Evolutionary conservation across 2,797 vertebrate genomes (phyloP), one percentile per base, ranked within the genome.

Genomic region (Spinus olivaceus): DNA sequence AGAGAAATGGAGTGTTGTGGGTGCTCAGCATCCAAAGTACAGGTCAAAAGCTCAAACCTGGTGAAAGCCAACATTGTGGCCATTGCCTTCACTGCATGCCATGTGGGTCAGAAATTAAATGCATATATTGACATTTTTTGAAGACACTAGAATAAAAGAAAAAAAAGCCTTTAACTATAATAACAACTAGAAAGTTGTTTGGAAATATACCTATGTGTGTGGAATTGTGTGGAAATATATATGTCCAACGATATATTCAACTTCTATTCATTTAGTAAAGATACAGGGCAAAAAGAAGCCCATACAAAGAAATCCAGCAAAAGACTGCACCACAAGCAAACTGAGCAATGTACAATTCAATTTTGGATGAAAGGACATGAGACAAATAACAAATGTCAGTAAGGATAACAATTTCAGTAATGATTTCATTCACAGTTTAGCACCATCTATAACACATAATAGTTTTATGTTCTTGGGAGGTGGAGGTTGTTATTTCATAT

Each of bases 291-390:
- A 33, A 28, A 41, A n/a, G 8, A 39, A 70, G 7, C 9, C 22
- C 1, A 0, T 39, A 8, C 2, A 33, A 16, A 5, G 12, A 50
- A 25, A 54, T 24, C 1, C 6, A 44, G 11, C 9, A 32, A 39
- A 70, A 14, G 42, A 70, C 27, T 5, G 9, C 37, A 50, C 5
- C 14, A 20, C 8, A 66, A 63, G 2, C 1, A 64, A 51, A 25
- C 8, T 42, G 33, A 9, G 2, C 25, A 30, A 61, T 3, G 1
- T 20, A 3, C 61, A 17, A 42, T 37, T 50, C 22, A 21, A 47
- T 69, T 88, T 64, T 74, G 17, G 21, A 35, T 37, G 12, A 50
- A 7, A 79, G 18, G 37, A 83, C 17, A 35, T 14, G 54, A 4
- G 4, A 41, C 4, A 67, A 51, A 59, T 33, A 5, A 44, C 44